phyloP scores from a whole-genome alignment of 2,888 invertebrate genomes.

The Heliconius cydno region DNA sequence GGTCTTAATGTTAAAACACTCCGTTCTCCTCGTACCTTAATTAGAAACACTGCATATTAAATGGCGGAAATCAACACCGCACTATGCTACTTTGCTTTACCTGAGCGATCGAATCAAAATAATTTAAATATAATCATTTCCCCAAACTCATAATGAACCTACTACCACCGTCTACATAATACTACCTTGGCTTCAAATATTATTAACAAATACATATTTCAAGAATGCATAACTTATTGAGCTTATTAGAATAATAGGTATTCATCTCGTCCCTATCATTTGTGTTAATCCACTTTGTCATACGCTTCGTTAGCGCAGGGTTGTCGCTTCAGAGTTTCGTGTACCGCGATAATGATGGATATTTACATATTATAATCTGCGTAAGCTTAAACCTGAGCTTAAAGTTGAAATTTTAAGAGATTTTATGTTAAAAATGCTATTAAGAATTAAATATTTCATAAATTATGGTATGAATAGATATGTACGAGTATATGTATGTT shows the following conservation, averaged over 20 bases:
- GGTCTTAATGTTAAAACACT: not conserved
- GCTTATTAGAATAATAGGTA: slow-evolving; percentile 32
- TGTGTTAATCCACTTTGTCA: slow-evolving; percentile 52
- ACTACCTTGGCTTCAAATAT: no score
- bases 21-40: not conserved
- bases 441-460: not conserved
- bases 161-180: no score
- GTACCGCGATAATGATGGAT: slow-evolving; percentile 18
- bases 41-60: not conserved
- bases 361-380: slow-evolving; percentile 28
- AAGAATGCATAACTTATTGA: slow-evolving; percentile 9
- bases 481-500: not conserved
- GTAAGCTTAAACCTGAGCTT: slow-evolving; percentile 15
- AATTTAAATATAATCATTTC: not conserved
- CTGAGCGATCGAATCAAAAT: not conserved
- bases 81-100: not conserved
- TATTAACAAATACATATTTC: not conserved
- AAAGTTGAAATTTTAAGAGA: not conserved
- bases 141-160: no score
- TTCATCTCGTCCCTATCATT: slow-evolving; percentile 45
- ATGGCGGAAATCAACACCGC: not conserved
- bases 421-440: not conserved
- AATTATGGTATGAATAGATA: not conserved
- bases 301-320: slow-evolving; percentile 52
- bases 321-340: slow-evolving; percentile 33